Base-by-base conservation (phyloP, 1,140 invertebrate genomes). In the Halyomorpha halys region DNA sequence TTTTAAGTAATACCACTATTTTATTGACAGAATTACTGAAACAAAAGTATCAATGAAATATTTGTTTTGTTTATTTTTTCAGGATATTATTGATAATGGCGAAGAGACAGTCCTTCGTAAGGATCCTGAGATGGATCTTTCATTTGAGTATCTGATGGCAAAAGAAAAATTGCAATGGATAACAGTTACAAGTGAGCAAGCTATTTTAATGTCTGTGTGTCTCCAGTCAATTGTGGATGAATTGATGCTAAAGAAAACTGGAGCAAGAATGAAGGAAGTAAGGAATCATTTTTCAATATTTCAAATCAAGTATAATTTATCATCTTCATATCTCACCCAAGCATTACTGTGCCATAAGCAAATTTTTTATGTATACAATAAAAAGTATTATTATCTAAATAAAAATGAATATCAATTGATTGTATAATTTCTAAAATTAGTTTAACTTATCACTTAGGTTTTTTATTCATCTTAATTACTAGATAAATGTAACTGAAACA, bases 161-260 rank as follows among this genome's bases (percentile, higher is more conserved):
- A 93, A 89, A 76, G 90, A 96, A 72, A 86, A 87, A 56, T 76
- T 97, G 59, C 86, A 92, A 70, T 97, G 94, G 94, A 87, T 98
- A 30, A 94, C 89, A 14, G 82, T 98, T 64, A 81, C 82, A 44
- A 96, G 90, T 69, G 84, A 90, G 63, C 90, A 94, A 76, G 90
- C 94, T 15, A 94, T 97, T 74, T 82, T 97, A 47, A 94, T 98
- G 81, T 96, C 93, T 56, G 86, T 94, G 60, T 96, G 91, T 74
- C 79, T 97, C 59, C 93, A 97, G 78, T 85, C 87, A 3, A 93
- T 97, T 83, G 94, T 97, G 0, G 91, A 97, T 74, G 93, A 98
- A 75, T 77, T 98, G 67, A 79, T 97, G 69, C 78, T 89, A 68
- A 90, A 90, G 75, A 89, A 87, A 73, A 81, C 82, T 71, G 82